Conservation (phyloP, 1,140 invertebrate species). For the Trachymyrmex cornetzi region DNA sequence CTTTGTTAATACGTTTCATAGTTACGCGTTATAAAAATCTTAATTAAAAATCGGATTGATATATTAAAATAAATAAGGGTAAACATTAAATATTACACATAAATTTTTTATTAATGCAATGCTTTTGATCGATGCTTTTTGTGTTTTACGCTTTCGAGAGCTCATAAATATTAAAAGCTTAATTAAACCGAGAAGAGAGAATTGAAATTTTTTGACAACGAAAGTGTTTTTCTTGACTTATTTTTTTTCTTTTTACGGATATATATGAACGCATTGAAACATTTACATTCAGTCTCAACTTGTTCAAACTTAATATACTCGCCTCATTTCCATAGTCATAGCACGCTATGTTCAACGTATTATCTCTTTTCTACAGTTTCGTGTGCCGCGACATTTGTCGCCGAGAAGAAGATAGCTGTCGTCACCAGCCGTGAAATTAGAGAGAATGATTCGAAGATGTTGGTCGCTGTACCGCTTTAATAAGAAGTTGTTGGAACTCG, state of each 20-base stretch:
- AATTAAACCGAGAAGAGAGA: conserved; percentile 66
- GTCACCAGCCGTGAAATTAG: conserved; percentile 51
- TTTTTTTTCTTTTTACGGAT: conserved; percentile 1
- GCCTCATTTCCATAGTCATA: conserved; percentile 48
- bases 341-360: conserved; percentile 45
- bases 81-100: conserved; percentile 57
- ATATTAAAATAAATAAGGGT: conserved; percentile 6
- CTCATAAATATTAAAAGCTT: conserved; percentile 75
- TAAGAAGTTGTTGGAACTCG: conserved; percentile 51
- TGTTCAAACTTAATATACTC: conserved; percentile 55
- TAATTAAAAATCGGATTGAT: conserved; percentile 54
- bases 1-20: background rate
- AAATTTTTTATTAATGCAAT: conserved; percentile 63
- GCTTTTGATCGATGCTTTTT: conserved; percentile 65
- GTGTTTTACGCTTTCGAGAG: conserved; percentile 34
- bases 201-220: conserved; percentile 48
- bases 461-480: conserved; percentile 12
- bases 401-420: conserved; percentile 8
- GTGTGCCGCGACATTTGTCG: conserved; percentile 32
- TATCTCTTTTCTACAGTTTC: conserved; percentile 48
- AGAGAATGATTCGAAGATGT: conserved; percentile 53
- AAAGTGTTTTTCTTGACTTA: conserved; percentile 21
- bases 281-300: conserved; percentile 40
- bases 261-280: conserved; percentile 11
- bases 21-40: conserved; percentile 22